Conservation (phyloP, 2,888 invertebrate species). For the Lasioglossum pauxillum region DNA sequence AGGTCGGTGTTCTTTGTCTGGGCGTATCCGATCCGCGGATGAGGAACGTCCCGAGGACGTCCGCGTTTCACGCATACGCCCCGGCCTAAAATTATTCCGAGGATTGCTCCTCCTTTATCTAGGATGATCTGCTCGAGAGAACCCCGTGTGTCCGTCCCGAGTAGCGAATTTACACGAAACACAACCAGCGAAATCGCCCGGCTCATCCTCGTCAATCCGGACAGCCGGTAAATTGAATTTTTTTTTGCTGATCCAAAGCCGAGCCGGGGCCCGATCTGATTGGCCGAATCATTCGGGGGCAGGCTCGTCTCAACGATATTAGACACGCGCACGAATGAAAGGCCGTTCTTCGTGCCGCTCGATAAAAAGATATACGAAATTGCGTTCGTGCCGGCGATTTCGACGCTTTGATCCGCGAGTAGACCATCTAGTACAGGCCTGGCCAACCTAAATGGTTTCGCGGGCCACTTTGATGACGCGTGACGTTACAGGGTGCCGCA, state of each 20-base stretch:
- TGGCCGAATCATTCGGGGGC: background rate
- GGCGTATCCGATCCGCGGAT: conserved; percentile 44
- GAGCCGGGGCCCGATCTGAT: background rate
- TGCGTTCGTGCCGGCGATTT: background rate
- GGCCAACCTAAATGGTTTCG: too few relatives aligned
- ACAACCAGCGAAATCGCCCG: conserved; percentile 35
- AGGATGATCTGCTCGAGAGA: conserved; percentile 57
- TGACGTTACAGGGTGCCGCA: too few relatives aligned
- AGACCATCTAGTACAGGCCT: too few relatives aligned
- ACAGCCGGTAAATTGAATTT: conserved; percentile 79
- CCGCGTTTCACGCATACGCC: conserved; percentile 32
- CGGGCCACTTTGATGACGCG: too few relatives aligned
- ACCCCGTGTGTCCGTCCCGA: background rate
- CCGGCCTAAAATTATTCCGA: conserved; percentile 60
- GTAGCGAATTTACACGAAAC: conserved; percentile 48
- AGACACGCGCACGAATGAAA: background rate
- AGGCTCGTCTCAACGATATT: background rate
- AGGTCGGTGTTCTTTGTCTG: conserved; percentile 19
- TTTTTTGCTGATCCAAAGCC: conserved; percentile 29
- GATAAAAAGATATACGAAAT: background rate
- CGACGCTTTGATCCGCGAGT: background rate
- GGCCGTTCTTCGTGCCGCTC: background rate
- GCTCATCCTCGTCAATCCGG: conserved; percentile 71
- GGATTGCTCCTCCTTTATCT: conserved; percentile 59
- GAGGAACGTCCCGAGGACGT: conserved; percentile 36